A percentile compares a stretch with the other conserved stretches of the same genome.
Conservation (phyloP, 2,113 vertebrate genomes). For the Cottus gobio region DNA sequence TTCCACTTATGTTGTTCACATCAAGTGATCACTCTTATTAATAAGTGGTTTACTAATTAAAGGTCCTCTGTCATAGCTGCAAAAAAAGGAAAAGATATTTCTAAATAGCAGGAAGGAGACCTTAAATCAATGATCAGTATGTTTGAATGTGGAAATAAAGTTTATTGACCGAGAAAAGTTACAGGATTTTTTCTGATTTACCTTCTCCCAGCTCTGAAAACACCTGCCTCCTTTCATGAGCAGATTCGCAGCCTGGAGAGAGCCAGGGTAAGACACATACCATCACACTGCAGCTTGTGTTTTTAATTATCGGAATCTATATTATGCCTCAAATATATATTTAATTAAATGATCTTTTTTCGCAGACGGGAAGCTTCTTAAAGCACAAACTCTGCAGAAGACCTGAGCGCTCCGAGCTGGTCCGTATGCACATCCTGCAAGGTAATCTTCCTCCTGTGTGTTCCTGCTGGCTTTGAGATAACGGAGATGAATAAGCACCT, state of each 20-base stretch:
- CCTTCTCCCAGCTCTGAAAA: slow-evolving; percentile 90
- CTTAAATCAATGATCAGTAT: background rate
- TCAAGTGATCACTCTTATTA: background rate
- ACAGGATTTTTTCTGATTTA: slow-evolving; percentile 41
- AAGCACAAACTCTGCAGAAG: slow-evolving; percentile 98
- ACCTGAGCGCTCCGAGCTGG: slow-evolving; percentile 93
- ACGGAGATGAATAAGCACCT: slow-evolving; percentile 31
- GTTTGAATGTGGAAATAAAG: background rate
- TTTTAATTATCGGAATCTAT: background rate
- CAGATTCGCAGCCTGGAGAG: slow-evolving; percentile 96
- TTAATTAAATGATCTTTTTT: background rate
- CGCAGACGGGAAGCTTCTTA: slow-evolving; percentile 95
- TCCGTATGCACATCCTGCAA: slow-evolving; percentile 98
- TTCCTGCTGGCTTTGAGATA: slow-evolving; percentile 20
- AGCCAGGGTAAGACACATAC: slow-evolving; percentile 88
- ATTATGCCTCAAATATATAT: background rate
- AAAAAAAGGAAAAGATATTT: background rate
- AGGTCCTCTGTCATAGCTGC: background rate
- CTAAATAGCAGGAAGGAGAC: background rate
- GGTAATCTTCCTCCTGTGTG: slow-evolving; percentile 79
- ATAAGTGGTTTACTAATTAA: background rate
- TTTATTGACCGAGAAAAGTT: background rate
- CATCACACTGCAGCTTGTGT: background rate
- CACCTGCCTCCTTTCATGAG: slow-evolving; percentile 94
- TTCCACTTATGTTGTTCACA: background rate